These are phyloP conservation scores for Peromyscus aztecus DNA, from an alignment of 2,797 vertebrate species.

Conservation along the genomic window DNA sequence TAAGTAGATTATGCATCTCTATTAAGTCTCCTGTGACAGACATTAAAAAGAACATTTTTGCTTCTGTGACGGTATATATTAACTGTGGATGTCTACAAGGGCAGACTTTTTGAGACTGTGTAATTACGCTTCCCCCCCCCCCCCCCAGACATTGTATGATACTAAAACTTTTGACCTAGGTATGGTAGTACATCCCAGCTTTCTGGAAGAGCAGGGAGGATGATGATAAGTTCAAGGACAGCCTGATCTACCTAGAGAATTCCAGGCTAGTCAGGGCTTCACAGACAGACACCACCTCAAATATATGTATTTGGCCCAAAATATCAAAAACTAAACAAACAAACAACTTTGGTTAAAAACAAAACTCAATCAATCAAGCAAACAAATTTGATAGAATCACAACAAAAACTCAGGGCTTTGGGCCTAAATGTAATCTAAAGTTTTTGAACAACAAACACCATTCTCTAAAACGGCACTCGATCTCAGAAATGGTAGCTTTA, in stretches of 20 bases:
- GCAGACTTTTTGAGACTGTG: background rate
- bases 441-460: constrained; percentile 36
- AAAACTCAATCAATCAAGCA: background rate
- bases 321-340: background rate
- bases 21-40: constrained; percentile 34
- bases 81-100: constrained; percentile 30
- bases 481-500: constrained; percentile 20
- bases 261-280: background rate
- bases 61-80: constrained; percentile 4
- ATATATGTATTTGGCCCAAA: background rate
- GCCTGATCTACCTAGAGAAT: background rate
- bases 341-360: background rate
- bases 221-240: background rate
- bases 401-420: constrained; percentile 26
- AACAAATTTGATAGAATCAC: background rate
- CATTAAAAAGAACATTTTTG: constrained; percentile 1
- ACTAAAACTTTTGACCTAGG: constrained; percentile 31
- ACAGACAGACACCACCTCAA: background rate
- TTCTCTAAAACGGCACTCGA: constrained; percentile 14
- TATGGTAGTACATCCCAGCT: background rate
- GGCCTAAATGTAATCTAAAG: constrained; percentile 2
- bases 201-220: background rate
- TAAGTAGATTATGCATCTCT: constrained; percentile 30
- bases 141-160: constrained; percentile 30
- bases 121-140: background rate